Base-by-base conservation (phyloP, 2,797 vertebrate species). In the Hippocampus kuda region DNA sequence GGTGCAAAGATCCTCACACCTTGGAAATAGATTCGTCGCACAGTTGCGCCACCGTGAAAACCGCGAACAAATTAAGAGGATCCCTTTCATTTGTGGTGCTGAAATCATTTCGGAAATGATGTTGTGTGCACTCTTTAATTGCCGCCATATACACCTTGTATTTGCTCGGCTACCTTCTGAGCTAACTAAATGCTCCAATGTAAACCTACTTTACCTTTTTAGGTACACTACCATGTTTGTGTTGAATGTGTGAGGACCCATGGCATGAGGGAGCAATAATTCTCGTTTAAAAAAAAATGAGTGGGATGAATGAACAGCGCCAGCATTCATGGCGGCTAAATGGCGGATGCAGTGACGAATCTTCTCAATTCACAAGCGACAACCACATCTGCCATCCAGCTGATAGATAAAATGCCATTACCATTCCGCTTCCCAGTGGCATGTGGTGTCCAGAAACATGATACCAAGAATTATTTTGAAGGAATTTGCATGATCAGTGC, bases 11-110 rank as follows among this genome's bases (percentile, higher is more conserved):
- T 66, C 68, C 75, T 87, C 81, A 59, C 83, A 83, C 83, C 71
- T 66, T 75, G 48, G 78, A 87, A 87, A 87, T 83, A 88, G 84
- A 87, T 83, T 77, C 70, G 81, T 73, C 81, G 75, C 60, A 73
- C 65, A 70, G 63, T 24, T 51, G 1, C 68, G 1, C 68, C 5
- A 15, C 51, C 56, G 74, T 75, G 81, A 61, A 38, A 61, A 38
- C 27, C 16, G 27, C 59, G 15, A 68, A 72, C 67, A 68, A 78
- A 81, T 81, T 71, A 65, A 70, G 61, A 26, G 24, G 38, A 26
- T 46, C n/a, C 5, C 41, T 27, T 44, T 26, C 16, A 38, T 61
- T 34, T 34, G 59, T 8, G n/a, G 24, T 42, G 9, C 42, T 13
- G 16, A 20, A n/a, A n/a, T 42, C 22, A 42, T 59, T 59, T 30